phyloP scores from a whole-genome alignment of 2,888 invertebrate species.

The Tenthredo mesomela region DNA sequence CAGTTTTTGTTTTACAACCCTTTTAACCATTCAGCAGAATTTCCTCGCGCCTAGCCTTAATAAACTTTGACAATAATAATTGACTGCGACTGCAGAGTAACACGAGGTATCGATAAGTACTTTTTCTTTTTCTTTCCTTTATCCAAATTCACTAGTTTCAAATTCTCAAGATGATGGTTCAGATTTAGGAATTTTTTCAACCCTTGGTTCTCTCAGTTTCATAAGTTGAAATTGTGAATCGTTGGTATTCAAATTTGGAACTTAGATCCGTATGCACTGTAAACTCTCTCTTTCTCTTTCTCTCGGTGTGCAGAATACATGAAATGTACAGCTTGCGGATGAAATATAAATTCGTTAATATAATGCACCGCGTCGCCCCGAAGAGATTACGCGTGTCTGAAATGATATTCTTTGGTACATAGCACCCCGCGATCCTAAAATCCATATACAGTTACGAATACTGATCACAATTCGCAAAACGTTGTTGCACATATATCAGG shows the following conservation, averaged over 20 bases:
- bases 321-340: constrained; percentile 55
- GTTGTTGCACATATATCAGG: neutral
- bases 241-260: no score
- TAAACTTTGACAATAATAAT: neutral
- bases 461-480: neutral
- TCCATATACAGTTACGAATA: neutral
- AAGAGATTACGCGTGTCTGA: constrained; percentile 52
- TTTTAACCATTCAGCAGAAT: constrained; percentile 37
- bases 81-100: no score
- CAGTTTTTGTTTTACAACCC: constrained; percentile 51
- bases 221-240: no score
- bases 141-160: no score
- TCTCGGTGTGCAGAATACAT: no score
- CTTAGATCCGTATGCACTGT: no score
- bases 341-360: constrained; percentile 74
- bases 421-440: neutral
- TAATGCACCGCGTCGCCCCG: constrained; percentile 72
- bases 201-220: no score
- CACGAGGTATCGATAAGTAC: no score
- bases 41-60: neutral
- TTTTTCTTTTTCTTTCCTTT: no score
- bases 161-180: no score
- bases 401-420: constrained; percentile 8
- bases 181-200: no score
- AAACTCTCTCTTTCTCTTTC: no score